Evolutionary conservation across 2,888 invertebrate genomes (phyloP).

Genomic region (Timema cristinae): DNA sequence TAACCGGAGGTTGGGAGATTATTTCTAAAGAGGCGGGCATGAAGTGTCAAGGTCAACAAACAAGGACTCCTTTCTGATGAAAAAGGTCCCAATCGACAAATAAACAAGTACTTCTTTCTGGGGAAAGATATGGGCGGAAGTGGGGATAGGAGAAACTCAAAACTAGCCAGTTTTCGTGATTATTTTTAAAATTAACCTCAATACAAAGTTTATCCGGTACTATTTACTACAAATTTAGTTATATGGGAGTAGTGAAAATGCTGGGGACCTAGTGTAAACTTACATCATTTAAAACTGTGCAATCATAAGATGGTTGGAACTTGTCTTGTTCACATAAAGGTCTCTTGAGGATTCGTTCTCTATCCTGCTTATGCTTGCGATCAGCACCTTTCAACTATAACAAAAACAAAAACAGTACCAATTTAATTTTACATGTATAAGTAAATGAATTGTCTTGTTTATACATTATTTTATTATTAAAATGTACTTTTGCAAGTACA

Average conservation of each 20-base stretch:
- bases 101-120: no score
- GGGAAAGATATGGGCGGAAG: no score
- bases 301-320: constrained; percentile 93
- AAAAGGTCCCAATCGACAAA: no score
- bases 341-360: constrained; percentile 87
- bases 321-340: constrained; percentile 82
- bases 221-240: neutral
- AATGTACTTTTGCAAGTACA: no score
- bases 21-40: no score
- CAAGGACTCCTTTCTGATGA: no score
- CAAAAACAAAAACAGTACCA: constrained; percentile 38
- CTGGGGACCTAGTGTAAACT: constrained; percentile 39
- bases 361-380: constrained; percentile 93
- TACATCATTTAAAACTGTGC: constrained; percentile 89
- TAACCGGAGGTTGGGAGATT: no score
- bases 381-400: constrained; percentile 94
- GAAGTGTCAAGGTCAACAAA: no score
- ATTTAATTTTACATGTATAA: constrained; percentile 16
- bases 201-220: no score
- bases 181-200: no score
- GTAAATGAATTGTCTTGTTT: constrained; percentile 20
- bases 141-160: no score
- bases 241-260: neutral
- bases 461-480: neutral
- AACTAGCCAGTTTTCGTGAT: no score